Percentiles rank a stretch among this genome's conserved stretches.
Conservation (phyloP, 2,113 vertebrate genomes). For the Pelecanus crispus region DNA sequence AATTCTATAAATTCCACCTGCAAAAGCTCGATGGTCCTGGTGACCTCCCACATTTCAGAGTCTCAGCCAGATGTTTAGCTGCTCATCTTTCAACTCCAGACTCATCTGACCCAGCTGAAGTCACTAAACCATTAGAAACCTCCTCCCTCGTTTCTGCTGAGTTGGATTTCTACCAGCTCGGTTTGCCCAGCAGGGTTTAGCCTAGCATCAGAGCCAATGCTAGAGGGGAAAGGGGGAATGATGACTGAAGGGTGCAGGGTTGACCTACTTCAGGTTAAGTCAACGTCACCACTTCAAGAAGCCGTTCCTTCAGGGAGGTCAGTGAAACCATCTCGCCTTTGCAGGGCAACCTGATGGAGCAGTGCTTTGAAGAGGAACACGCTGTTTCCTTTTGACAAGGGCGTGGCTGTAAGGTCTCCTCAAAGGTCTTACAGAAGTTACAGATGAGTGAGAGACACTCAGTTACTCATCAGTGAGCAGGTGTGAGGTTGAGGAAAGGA, state of each 20-base stretch:
- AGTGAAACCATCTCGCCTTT: neutral
- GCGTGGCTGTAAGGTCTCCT: neutral
- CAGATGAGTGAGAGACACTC: neutral
- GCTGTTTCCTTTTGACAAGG: neutral
- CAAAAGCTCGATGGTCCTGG: neutral
- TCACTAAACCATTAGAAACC: neutral
- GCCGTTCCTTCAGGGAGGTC: neutral
- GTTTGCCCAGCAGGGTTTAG: neutral
- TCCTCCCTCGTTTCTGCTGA: neutral
- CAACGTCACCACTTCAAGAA: neutral
- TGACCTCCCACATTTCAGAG: neutral
- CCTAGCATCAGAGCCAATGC: neutral
- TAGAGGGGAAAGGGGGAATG: no score
- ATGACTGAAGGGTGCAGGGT: neutral
- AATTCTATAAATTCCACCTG: no score
- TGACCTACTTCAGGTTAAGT: neutral
- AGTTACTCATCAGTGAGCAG: neutral
- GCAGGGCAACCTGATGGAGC: neutral
- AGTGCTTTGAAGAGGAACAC: neutral
- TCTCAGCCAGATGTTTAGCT: neutral
- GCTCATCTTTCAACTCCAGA: neutral
- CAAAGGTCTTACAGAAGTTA: neutral
- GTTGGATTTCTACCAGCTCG: neutral
- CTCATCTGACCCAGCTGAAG: neutral
- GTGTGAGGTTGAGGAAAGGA: neutral